Evolutionary conservation across 2,888 invertebrate genomes (phyloP), one percentile per base, ranked within the genome.

Genomic region (Drosophila robusta): DNA sequence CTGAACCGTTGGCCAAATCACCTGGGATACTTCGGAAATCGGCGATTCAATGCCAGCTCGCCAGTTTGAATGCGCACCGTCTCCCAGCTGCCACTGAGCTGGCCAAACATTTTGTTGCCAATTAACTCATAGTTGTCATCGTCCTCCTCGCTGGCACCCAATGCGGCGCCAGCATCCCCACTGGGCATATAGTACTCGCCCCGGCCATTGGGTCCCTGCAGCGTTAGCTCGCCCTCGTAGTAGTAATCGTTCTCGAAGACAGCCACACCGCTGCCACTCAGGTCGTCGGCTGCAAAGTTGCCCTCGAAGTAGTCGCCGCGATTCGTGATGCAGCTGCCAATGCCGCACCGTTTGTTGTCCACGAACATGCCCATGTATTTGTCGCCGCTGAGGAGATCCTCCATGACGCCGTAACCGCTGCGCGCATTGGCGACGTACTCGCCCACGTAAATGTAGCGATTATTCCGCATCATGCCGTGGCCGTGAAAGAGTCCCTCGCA

Each of bases 301-400:
- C 98, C 98, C 93, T 98, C 98, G 85, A 97, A 98, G 92, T 98
- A 98, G 91, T 97, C 96, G 0, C 97, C 98, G 90, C 97, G 97
- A 61, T 97, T 93, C 0, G 97, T 97, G 14, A 98, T 97, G 61
- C 98, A 96, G 65, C 96, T 93, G 4, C 98, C 98, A 86, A 95
- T 95, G 0, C 98, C 98, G 87, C 96, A 95, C 70, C 96, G 95
- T 90, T 95, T 95, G 90, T 97, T 96, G 71, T 97, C 97, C 66
- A 94, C 94, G 97, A 98, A 98, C 92, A 95, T 95, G 6, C 98
- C 98, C 91, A 98, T 94, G 91, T 98, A 98, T 91, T 98, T 97
- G 91, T 97, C 97, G 2, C 97, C 97, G 82, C 95, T 96, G 26
- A 95, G 94, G 51, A 97, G 96, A 85, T 97, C 96, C 89, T 98